Evolutionary conservation across 2,888 invertebrate species (phyloP).

Genomic region (Dryadula phaetusa): DNA sequence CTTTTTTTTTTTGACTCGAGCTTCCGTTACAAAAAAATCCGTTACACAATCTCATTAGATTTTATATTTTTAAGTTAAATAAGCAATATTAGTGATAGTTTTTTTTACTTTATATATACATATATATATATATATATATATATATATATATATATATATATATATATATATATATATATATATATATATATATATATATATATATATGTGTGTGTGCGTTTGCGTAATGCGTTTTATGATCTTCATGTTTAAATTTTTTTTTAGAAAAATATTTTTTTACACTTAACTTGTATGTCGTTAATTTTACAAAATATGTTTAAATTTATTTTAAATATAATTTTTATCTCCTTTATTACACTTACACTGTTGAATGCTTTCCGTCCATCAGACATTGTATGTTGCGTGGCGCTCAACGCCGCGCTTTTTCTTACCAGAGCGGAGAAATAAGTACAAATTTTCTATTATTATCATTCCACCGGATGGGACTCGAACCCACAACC

Average conservation of each 20-base stretch:
- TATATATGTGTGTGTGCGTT: background rate
- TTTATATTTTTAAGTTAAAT: slow-evolving; percentile 23
- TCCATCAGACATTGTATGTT: too few species aligned
- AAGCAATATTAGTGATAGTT: slow-evolving; percentile 26
- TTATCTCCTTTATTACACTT: too few species aligned
- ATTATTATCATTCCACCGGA: too few species aligned
- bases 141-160: slow-evolving; percentile 1
- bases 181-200: background rate
- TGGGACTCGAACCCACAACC: too few species aligned
- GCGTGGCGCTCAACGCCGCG: too few species aligned
- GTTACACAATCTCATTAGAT: slow-evolving; percentile 28
- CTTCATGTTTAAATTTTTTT: slow-evolving; percentile 27
- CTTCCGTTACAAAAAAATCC: slow-evolving; percentile 24
- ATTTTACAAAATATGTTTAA: slow-evolving; percentile 4
- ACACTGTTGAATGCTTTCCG: too few species aligned
- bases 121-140: slow-evolving; percentile 28
- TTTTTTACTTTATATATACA: slow-evolving; percentile 34
- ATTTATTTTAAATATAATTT: too few species aligned
- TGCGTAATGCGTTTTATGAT: slow-evolving; percentile 26
- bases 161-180: slow-evolving; percentile 1
- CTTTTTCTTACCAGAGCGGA: too few species aligned
- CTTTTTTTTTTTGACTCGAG: slow-evolving; percentile 31
- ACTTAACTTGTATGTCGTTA: background rate
- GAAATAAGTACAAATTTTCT: too few species aligned
- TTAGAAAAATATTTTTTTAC: background rate